A percentile compares a stretch with the other conserved stretches of the same genome.
phyloP scores from a whole-genome alignment of 37 sponge, comb jelly and placozoan genomes.

The Bolinopsis microptera region DNA sequence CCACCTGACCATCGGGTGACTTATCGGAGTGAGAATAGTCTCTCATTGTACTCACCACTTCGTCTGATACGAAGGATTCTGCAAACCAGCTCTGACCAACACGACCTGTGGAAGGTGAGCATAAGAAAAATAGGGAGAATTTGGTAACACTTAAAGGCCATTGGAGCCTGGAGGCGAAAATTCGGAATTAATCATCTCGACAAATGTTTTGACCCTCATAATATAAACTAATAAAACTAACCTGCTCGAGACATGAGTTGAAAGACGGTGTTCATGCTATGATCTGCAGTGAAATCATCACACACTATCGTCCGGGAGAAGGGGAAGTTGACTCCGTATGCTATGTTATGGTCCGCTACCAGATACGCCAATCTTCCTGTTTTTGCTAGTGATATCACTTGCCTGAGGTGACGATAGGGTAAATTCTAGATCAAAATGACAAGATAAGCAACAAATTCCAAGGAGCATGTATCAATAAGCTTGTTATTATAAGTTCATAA shows the following conservation, averaged over 20 bases:
- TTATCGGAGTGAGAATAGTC: neutral
- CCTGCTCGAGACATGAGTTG: constrained; percentile 61
- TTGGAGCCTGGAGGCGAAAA: too few species aligned
- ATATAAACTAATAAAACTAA: neutral
- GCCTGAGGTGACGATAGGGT: too few species aligned
- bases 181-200: neutral
- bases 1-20: neutral
- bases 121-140: too few species aligned
- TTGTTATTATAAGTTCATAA: too few species aligned
- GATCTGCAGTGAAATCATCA: neutral
- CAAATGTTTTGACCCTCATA: neutral
- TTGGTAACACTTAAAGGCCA: too few species aligned
- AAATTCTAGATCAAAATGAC: too few species aligned
- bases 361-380: neutral
- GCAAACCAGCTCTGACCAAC: constrained; percentile 67
- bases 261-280: constrained; percentile 63
- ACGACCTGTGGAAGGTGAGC: constrained; percentile 7
- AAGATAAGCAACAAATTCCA: too few species aligned
- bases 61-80: constrained; percentile 38
- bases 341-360: constrained; percentile 57
- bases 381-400: constrained; percentile 10
- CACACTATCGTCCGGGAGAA: constrained; percentile 61
- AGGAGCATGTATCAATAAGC: too few species aligned
- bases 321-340: constrained; percentile 65
- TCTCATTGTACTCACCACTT: neutral